A percentile compares a stretch with the other conserved stretches of the same genome.
Evolutionary conservation across 1,140 invertebrate genomes (phyloP).

Genomic region (Atopsyche davidsoni): DNA sequence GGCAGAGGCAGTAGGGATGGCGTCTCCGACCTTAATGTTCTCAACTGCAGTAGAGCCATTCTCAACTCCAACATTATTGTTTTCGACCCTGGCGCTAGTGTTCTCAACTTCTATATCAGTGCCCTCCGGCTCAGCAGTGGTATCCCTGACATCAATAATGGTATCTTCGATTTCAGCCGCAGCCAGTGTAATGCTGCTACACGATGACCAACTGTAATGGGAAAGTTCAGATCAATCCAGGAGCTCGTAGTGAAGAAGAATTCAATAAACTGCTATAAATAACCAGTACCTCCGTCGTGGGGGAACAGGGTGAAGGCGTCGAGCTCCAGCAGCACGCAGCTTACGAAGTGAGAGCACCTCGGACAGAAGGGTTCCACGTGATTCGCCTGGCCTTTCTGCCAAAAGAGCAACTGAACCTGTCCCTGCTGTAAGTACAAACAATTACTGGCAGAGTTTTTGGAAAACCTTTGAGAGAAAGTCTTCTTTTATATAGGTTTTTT

Average conservation of each 20-base stretch:
- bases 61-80: too few species aligned
- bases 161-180: slow-evolving; percentile 10
- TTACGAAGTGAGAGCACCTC: slow-evolving; percentile 64
- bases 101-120: too few species aligned
- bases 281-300: not conserved
- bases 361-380: slow-evolving; percentile 52
- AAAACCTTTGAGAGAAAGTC: too few species aligned
- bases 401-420: slow-evolving; percentile 20
- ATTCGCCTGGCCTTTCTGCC: slow-evolving; percentile 15
- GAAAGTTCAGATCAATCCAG: slow-evolving; percentile 3
- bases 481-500: too few species aligned
- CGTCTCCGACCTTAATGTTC: too few species aligned
- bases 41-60: too few species aligned
- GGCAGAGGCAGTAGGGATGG: slow-evolving; percentile 12
- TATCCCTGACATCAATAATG: not conserved
- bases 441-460: too few species aligned
- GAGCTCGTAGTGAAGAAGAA: too few species aligned
- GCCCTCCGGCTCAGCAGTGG: not conserved
- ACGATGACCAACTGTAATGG: slow-evolving; percentile 24
- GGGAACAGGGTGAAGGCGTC: slow-evolving; percentile 3
- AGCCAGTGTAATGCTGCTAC: slow-evolving; percentile 26
- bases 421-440: slow-evolving; percentile 26
- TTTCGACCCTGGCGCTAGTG: too few species aligned
- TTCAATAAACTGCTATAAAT: slow-evolving; percentile 2
- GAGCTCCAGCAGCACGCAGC: slow-evolving; percentile 36